These are phyloP conservation scores for Rhopalosiphum padi DNA, from an alignment of 1,140 invertebrate species.

Conservation along the genomic window DNA sequence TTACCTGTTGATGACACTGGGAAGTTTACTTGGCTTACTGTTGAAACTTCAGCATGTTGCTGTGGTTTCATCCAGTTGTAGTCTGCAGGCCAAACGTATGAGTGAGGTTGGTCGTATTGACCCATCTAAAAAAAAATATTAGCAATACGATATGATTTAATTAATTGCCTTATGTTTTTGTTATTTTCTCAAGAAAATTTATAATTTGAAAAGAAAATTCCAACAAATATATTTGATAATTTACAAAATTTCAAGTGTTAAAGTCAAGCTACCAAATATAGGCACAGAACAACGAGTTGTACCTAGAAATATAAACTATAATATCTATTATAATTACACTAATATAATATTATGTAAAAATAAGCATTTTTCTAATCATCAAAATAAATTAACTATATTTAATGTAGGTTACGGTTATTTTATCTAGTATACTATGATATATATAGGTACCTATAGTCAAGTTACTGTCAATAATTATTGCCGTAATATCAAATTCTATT, in stretches of 20 bases:
- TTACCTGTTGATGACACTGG: constrained; percentile 52
- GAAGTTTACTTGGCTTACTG: constrained; percentile 25
- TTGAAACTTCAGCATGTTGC: constrained; percentile 17
- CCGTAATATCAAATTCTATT: constrained; percentile 51
- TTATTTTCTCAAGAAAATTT: neutral
- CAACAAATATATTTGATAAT: neutral
- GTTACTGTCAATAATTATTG: constrained; percentile 52
- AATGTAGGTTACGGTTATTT: constrained; percentile 38
- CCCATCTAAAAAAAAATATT: constrained; percentile 43
- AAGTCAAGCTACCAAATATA: neutral
- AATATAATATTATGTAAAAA: neutral
- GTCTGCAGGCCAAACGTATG: constrained; percentile 59
- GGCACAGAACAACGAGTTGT: neutral
- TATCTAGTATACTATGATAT: neutral
- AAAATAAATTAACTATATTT: neutral
- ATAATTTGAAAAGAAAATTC: neutral
- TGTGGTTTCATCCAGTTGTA: constrained; percentile 59
- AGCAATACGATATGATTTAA: neutral
- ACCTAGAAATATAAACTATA: too few relatives aligned
- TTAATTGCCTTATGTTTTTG: neutral
- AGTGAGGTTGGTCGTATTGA: constrained; percentile 49
- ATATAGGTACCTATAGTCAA: neutral
- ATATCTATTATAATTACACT: too few relatives aligned
- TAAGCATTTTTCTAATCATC: neutral
- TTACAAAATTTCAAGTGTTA: neutral